Conservation (phyloP, 2,113 vertebrate species). For the Syngnathus scovelli region DNA sequence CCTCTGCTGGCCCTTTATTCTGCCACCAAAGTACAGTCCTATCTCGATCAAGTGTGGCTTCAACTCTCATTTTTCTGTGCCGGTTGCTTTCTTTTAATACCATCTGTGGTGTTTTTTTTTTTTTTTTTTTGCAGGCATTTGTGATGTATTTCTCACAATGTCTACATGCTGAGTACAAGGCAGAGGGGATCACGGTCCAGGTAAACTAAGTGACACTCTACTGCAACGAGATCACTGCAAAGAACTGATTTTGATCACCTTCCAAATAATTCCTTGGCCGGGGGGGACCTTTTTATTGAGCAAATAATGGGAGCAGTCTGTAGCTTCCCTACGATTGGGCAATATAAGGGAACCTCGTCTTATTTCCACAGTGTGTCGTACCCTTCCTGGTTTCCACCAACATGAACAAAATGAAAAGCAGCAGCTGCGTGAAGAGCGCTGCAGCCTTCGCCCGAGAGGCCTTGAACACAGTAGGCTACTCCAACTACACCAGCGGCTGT, state of each 20-base stretch:
- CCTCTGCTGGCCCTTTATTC: conserved; percentile 69
- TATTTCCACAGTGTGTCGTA: conserved; percentile 62
- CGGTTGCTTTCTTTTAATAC: not conserved
- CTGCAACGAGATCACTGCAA: too few relatives aligned
- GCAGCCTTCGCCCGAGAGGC: conserved; percentile 60
- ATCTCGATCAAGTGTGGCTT: not conserved
- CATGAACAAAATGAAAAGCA: conserved; percentile 51
- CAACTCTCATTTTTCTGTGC: not conserved
- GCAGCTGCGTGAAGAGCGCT: conserved; percentile 50
- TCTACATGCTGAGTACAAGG: conserved; percentile 69
- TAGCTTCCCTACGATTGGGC: not conserved
- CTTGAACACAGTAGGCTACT: conserved; percentile 73
- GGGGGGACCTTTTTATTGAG: too few relatives aligned
- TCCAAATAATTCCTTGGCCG: not conserved
- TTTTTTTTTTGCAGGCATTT: conserved; percentile 62
- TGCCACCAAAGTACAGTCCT: conserved; percentile 62
- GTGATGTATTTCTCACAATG: conserved; percentile 67
- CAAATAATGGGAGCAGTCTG: not conserved
- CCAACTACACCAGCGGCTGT: conserved; percentile 67
- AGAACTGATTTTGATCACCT: too few relatives aligned
- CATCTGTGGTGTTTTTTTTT: not conserved
- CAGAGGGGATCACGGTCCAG: conserved; percentile 72
- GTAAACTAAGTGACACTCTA: conserved; percentile 44
- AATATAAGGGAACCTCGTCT: not conserved
- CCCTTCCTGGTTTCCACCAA: conserved; percentile 71